Evolutionary conservation across 2,113 vertebrate genomes (phyloP), one percentile per base, ranked within the genome.

Genomic region (Corythaixoides concolor): DNA sequence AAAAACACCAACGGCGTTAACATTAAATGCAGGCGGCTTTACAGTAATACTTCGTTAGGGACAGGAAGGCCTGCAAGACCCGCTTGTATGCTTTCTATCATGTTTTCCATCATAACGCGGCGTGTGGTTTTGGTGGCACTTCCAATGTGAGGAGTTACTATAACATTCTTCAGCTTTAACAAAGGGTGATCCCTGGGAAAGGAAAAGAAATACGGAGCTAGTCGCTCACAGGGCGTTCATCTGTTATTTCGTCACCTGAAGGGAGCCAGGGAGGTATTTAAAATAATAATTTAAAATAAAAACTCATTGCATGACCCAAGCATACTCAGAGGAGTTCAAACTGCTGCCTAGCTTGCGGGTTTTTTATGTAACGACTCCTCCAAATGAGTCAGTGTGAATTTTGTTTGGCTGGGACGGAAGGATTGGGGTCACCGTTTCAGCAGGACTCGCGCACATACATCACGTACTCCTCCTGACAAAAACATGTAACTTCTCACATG

Each of bases 121-220:
- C 92, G 93, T 3, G 97, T 58, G 73, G 94, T 94, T 32, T 66
- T 82, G 68, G 98, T 98, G 69, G 98, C 97, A 47, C 97, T 96
- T 68, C 98, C 98, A 5, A 97, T 88, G 80, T 98, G 98, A 74
- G 97, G 98, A 32, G 97, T 98, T 80, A 98, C 41, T 45, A 90
- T 80, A n/a, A 98, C 41, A 10, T 98, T 98, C 91, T 94, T 95
- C 93, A 98, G 5, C 60, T 94, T 94, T 74, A 98, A 33, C 93
- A 98, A 87, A 66, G 97, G 97, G 64, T 98, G 97, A 78, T 97
- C 96, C 96, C 98, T 98, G 94, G 23, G 69, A 94, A 67, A 53
- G 8, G 21, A 72, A 68, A 85, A 91, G 28, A 81, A 88, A 70
- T 7, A 35, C 24, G 35, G 35, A 78, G 55, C 14, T 22, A 43